These are phyloP conservation scores for Lycophotia porphyrea DNA, from an alignment of 2,888 invertebrate species.

Conservation along the genomic window DNA sequence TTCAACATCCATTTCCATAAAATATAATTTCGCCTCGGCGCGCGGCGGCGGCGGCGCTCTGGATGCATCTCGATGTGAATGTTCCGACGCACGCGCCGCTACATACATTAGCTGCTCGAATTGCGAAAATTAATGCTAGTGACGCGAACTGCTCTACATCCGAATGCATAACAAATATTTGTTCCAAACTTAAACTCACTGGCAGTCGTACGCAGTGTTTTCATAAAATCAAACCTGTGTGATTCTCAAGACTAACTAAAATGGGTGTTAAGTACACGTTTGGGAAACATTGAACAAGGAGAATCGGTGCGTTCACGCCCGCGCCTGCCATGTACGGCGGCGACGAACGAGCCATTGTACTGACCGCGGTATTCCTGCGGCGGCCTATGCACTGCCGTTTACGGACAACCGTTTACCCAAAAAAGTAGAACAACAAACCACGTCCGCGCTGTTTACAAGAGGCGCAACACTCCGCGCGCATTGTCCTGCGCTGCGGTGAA, in stretches of 20 bases:
- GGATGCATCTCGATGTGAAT: slow-evolving; percentile 81
- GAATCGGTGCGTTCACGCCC: slow-evolving; percentile 81
- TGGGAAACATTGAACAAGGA: slow-evolving; percentile 79
- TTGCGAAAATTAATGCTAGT: slow-evolving; percentile 74
- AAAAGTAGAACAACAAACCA: slow-evolving; percentile 89
- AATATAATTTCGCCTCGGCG: slow-evolving; percentile 83
- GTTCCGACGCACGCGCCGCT: slow-evolving; percentile 71
- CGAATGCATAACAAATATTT: slow-evolving; percentile 69
- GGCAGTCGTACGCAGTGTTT: slow-evolving; percentile 66
- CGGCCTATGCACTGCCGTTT: slow-evolving; percentile 86
- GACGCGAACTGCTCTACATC: slow-evolving; percentile 73
- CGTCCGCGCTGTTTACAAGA: slow-evolving; percentile 87
- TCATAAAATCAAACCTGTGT: slow-evolving; percentile 71
- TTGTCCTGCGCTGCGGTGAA: slow-evolving; percentile 87
- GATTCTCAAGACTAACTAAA: slow-evolving; percentile 76
- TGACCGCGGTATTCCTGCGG: slow-evolving; percentile 85
- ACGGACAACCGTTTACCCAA: slow-evolving; percentile 88
- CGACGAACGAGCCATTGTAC: slow-evolving; percentile 85
- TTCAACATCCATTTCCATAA: slow-evolving; percentile 88
- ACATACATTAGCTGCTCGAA: slow-evolving; percentile 70
- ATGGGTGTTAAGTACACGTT: slow-evolving; percentile 72
- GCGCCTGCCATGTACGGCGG: slow-evolving; percentile 83
- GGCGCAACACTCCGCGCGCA: slow-evolving; percentile 86
- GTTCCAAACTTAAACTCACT: slow-evolving; percentile 49
- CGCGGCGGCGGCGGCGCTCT: slow-evolving; percentile 68